Evolutionary conservation across 2,888 invertebrate species (phyloP).

Genomic region (Molorchus minor): DNA sequence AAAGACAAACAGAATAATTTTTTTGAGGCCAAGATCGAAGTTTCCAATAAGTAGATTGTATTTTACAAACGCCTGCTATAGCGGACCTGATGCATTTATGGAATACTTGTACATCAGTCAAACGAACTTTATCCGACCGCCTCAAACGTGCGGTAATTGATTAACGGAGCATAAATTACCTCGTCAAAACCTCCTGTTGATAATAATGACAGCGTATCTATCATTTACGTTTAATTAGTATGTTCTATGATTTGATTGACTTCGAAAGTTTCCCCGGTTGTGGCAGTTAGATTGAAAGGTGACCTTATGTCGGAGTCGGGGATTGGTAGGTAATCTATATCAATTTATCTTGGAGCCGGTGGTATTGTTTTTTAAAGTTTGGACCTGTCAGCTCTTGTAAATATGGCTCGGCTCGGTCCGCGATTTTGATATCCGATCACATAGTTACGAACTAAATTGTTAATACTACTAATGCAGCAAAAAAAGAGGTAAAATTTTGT

Average conservation of each 20-base stretch:
- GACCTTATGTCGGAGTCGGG: neutral
- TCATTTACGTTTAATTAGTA: constrained; percentile 37
- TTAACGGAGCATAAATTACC: constrained; percentile 20
- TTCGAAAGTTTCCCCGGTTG: constrained; percentile 25
- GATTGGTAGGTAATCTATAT: neutral
- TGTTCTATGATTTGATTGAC: constrained; percentile 27
- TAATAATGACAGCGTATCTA: constrained; percentile 37
- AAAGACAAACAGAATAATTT: too few relatives aligned
- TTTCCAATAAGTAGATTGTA: too few relatives aligned
- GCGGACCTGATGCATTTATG: neutral
- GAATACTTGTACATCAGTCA: constrained; percentile 1
- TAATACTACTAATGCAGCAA: too few relatives aligned
- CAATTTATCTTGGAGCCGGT: neutral
- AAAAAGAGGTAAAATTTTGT: too few relatives aligned
- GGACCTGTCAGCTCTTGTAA: neutral
- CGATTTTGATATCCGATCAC: too few relatives aligned
- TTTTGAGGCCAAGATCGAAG: too few relatives aligned
- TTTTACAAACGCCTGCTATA: too few relatives aligned
- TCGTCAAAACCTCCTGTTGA: constrained; percentile 31
- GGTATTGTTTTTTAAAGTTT: neutral
- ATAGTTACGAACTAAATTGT: too few relatives aligned
- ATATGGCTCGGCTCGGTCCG: too few relatives aligned
- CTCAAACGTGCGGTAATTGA: constrained; percentile 17
- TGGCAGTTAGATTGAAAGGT: neutral
- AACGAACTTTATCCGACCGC: neutral